Base-by-base conservation (phyloP, 2,113 vertebrate genomes). In the Ptilorrhoa leucosticta region DNA sequence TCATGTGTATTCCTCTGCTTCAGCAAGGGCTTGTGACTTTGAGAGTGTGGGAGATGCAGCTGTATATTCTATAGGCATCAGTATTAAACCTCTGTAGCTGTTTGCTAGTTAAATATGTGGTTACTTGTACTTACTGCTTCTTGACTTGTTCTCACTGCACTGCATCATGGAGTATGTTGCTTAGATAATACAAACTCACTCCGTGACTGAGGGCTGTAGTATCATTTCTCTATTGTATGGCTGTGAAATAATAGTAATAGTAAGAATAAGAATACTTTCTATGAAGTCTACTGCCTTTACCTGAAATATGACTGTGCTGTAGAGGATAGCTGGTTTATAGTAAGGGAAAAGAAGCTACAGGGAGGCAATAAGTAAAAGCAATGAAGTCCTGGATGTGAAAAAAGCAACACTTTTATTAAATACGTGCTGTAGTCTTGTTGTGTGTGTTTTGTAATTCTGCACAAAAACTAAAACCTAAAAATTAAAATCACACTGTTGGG, bases 71-170 rank as follows among this genome's bases (percentile, higher is more conserved):
- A 54, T 37, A 37, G 42, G 40, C 45, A 81, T 42, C 51, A 87
- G 11, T 90, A 75, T 90, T 69, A 91, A 83, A 82, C 45, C 18
- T 70, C 37, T 78, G 1, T 78, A 91, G 47, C 82, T 93, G 70
- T 60, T 90, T 7, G 6, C 65, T 91, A 89, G 71, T 87, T 94
- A 84, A 96, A 95, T 88, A n/a, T 60, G 60, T 91, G 65, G 45
- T 68, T 85, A 72, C 64, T 93, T 73, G 53, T 88, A 72, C 54
- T 31, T 83, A 12, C 31, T 73, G 54, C 57, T 96, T 95, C 90
- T 82, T 45, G 19, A 27, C 27, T 94, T 77, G 23, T 16, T 84
- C 86, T 90, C 23, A 48, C 51, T 83, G 54, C n/a, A 19, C 23
- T 54, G 0, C 22, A 3, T 85, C 27, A 56, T 53, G 58, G 76